Percentiles rank a stretch among this genome's conserved stretches.
Conservation (phyloP, 1,140 invertebrate genomes). For the Polypedilum vanderplanki region DNA sequence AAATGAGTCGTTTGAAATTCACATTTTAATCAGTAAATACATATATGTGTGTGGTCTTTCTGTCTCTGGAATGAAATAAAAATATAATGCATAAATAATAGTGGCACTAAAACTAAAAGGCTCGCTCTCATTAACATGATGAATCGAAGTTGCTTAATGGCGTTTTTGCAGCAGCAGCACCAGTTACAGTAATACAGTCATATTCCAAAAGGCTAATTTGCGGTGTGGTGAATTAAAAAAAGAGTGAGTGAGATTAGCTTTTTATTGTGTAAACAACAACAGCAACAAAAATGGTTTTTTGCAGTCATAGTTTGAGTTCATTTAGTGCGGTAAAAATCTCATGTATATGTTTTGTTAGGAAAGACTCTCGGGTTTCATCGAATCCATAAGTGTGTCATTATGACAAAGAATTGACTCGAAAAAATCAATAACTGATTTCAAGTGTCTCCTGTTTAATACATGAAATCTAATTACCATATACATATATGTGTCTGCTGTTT, state of each 20-base stretch:
- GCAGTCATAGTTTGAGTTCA: neutral
- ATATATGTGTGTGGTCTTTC: neutral
- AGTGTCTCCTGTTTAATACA: too few relatives aligned
- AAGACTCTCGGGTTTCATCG: too few relatives aligned
- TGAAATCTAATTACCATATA: too few relatives aligned
- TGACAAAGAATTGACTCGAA: too few relatives aligned
- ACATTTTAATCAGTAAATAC: neutral
- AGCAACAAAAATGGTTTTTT: neutral
- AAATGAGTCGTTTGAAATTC: slow-evolving; percentile 4
- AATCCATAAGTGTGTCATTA: too few relatives aligned
- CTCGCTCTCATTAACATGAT: neutral
- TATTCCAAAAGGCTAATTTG: too few relatives aligned
- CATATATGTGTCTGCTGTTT: too few relatives aligned
- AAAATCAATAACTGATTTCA: too few relatives aligned
- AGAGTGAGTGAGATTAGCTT: neutral
- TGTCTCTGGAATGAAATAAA: neutral
- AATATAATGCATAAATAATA: neutral
- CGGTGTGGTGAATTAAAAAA: too few relatives aligned
- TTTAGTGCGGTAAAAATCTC: neutral
- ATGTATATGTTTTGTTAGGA: too few relatives aligned
- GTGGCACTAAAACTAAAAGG: neutral
- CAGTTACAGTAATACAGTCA: too few relatives aligned
- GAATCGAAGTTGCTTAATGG: neutral
- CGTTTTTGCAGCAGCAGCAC: too few relatives aligned
- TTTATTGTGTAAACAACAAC: neutral